A percentile compares a stretch with the other conserved stretches of the same genome.
Evolutionary conservation across 2,888 invertebrate genomes (phyloP).

Genomic region (Dynastes grantii): DNA sequence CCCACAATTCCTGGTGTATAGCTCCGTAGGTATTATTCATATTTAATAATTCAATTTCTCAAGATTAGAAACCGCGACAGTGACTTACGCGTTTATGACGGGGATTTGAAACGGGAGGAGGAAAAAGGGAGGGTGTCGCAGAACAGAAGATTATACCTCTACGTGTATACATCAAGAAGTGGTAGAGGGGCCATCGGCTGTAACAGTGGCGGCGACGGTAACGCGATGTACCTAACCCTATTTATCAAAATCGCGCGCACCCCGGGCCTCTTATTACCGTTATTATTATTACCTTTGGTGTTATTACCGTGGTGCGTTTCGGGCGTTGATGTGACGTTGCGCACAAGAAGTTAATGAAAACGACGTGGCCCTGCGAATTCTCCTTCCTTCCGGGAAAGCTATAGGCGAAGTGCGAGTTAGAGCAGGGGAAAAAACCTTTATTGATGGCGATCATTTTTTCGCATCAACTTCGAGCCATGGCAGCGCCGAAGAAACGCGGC

Average conservation of each 20-base stretch:
- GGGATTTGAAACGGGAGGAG: not conserved
- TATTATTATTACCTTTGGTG: conserved; percentile 30
- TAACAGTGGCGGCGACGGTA: not conserved
- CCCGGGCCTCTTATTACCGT: not conserved
- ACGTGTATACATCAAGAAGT: too few species aligned
- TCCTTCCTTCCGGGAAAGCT: not conserved
- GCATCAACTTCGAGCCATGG: conserved; percentile 27
- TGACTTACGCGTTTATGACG: not conserved
- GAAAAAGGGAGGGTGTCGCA: too few species aligned
- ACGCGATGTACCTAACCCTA: conserved; percentile 12
- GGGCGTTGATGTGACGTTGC: conserved; percentile 4
- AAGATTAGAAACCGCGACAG: conserved; percentile 31
- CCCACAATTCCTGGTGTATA: too few species aligned
- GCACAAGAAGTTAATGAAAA: conserved; percentile 33
- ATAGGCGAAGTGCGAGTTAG: not conserved
- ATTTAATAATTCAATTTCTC: conserved; percentile 41
- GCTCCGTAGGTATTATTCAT: not conserved
- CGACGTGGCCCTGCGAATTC: conserved; percentile 9
- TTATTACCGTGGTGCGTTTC: conserved; percentile 15
- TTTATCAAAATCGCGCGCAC: conserved; percentile 18
- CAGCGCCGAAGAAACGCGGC: not conserved
- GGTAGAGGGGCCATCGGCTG: conserved; percentile 3
- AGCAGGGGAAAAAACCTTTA: conserved; percentile 25
- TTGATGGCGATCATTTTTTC: conserved; percentile 41
- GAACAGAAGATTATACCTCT: too few species aligned